Evolutionary conservation across 1,140 invertebrate species (phyloP).

Genomic region (Euborellia annulipes): DNA sequence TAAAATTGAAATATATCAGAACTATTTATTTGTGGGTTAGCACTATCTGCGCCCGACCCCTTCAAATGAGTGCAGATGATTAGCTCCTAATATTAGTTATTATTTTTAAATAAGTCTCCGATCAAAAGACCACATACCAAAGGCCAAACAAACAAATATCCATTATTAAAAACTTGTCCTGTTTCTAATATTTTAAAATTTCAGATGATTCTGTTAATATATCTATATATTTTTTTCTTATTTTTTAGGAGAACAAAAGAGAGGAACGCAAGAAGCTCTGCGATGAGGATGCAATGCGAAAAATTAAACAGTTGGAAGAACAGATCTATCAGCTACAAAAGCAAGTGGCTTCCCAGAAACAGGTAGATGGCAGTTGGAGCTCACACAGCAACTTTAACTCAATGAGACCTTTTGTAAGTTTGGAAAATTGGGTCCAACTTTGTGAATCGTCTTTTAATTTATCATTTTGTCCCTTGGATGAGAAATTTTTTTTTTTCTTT

Average conservation of each 20-base stretch:
- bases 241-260: constrained; percentile 66
- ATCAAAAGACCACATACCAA: too few species aligned
- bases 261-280: constrained; percentile 84
- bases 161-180: neutral
- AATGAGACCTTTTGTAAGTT: constrained; percentile 15
- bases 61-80: too few species aligned
- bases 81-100: too few species aligned
- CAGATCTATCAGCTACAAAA: constrained; percentile 69
- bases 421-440: too few species aligned
- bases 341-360: constrained; percentile 70
- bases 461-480: too few species aligned
- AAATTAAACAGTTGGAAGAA: constrained; percentile 90
- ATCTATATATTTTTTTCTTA: constrained; percentile 2
- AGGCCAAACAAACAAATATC: too few species aligned
- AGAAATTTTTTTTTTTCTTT: too few species aligned
- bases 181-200: neutral
- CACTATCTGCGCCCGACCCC: too few species aligned
- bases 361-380: constrained; percentile 38
- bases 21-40: too few species aligned
- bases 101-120: too few species aligned
- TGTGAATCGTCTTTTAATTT: too few species aligned
- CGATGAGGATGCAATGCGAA: constrained; percentile 86
- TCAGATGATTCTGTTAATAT: neutral
- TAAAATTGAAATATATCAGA: too few species aligned
- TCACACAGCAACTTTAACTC: constrained; percentile 11